A percentile compares a stretch with the other conserved stretches of the same genome.
Evolutionary conservation across 1,140 invertebrate species (phyloP).

Genomic region (Heterodera carotae): DNA sequence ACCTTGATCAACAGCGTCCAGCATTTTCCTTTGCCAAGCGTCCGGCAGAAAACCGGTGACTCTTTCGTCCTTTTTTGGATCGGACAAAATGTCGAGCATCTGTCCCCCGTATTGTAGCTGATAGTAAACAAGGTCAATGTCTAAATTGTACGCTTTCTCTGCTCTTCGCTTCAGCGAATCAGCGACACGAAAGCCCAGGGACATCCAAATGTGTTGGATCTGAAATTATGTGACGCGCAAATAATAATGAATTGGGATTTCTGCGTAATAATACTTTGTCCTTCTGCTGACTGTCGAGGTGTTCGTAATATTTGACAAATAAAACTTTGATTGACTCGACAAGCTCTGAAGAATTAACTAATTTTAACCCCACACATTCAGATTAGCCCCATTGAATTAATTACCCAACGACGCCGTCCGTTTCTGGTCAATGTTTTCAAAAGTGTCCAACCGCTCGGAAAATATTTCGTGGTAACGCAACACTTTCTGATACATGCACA

Average conservation of each 20-base stretch:
- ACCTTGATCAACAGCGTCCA: slow-evolving; percentile 63
- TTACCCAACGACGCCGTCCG: slow-evolving; percentile 20
- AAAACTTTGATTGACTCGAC: slow-evolving; percentile 59
- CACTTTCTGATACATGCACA: slow-evolving; percentile 58
- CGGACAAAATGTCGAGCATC: slow-evolving; percentile 61
- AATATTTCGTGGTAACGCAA: slow-evolving; percentile 54
- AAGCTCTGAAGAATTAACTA: slow-evolving; percentile 27
- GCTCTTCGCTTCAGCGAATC: slow-evolving; percentile 31
- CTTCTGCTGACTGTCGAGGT: slow-evolving; percentile 58
- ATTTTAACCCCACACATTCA: background rate
- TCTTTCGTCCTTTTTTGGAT: slow-evolving; percentile 62
- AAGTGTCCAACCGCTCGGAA: slow-evolving; percentile 27
- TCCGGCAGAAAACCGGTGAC: slow-evolving; percentile 63
- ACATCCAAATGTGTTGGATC: slow-evolving; percentile 56
- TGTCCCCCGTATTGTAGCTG: slow-evolving; percentile 61
- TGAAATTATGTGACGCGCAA: slow-evolving; percentile 13
- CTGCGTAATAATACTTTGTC: slow-evolving; percentile 41
- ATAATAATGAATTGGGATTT: slow-evolving; percentile 2
- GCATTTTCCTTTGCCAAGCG: slow-evolving; percentile 63
- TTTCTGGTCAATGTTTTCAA: slow-evolving; percentile 24
- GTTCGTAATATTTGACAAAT: slow-evolving; percentile 55
- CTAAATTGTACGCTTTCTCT: slow-evolving; percentile 55
- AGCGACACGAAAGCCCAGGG: slow-evolving; percentile 53
- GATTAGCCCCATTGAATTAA: background rate
- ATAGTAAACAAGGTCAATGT: slow-evolving; percentile 62